Evolutionary conservation across 2,797 vertebrate genomes (phyloP), one percentile per base, ranked within the genome.

Genomic region (Takifugu ocellatus): DNA sequence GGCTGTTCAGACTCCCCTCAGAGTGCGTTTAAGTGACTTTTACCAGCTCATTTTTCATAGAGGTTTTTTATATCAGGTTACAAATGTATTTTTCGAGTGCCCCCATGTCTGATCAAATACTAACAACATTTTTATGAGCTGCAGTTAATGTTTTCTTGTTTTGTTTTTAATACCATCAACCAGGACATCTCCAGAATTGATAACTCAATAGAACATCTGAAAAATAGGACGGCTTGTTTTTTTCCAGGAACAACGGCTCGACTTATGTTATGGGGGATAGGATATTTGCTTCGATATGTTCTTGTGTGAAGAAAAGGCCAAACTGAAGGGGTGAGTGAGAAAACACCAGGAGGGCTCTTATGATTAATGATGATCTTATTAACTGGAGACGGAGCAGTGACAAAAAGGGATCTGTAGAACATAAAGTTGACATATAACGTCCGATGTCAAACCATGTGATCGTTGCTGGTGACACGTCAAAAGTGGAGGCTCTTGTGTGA

Each of bases 361-460:
- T 39, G 10, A 39, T 14, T 12, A 39, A 39, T 10, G 36, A 14
- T 14, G 11, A 14, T 21, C 21, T 21, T 21, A 21, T 39, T 39
- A 39, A 71, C 72, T n/a, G 47, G 44, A 69, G 27, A 46, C 17
- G 8, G 53, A 61, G 29, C 5, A 17, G 54, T 61, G 49, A 44
- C 56, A 17, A 49, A 67, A 26, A 44, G 1, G 56, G 60, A 65
- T 47, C 44, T 51, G 14, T 61, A 31, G 66, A 68, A 61, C 42
- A 61, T n/a, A 31, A 54, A 68, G 68, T 59, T 54, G 65, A 83
- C 68, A 49, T 25, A 31, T 59, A 48, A 55, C 61, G 70, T 50
- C 57, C 65, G 78, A 79, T 87, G 76, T 68, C 66, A 57, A 52
- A 71, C 58, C 2, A 64, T 78, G 78, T 83, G 79, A 86, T 84